Conservation (phyloP, 1,140 invertebrate genomes). For the Panulirus ornatus region DNA sequence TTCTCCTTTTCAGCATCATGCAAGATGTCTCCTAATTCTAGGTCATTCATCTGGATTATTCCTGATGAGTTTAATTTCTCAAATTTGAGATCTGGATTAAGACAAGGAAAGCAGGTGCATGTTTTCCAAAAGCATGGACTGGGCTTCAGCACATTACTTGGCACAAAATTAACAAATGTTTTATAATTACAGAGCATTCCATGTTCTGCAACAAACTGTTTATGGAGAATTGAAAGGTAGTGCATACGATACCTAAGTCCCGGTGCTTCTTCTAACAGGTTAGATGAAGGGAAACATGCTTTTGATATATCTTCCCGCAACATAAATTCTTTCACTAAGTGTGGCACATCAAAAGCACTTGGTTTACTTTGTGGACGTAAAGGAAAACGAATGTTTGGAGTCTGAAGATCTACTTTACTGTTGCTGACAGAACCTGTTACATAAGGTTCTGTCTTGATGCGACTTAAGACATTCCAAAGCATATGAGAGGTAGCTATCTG, state of each 20-base stretch:
- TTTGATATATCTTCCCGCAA: slow-evolving; percentile 30
- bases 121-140: slow-evolving; percentile 25
- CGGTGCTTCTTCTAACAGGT: not conserved
- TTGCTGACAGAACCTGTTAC: not conserved
- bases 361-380: slow-evolving; percentile 5
- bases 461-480: slow-evolving; percentile 44
- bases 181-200: slow-evolving; percentile 15
- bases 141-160: slow-evolving; percentile 12
- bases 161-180: slow-evolving; percentile 29
- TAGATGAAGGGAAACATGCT: not conserved
- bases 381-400: not conserved
- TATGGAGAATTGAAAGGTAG: slow-evolving; percentile 23
- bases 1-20: slow-evolving; percentile 24
- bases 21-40: slow-evolving; percentile 33
- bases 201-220: slow-evolving; percentile 35
- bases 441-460: slow-evolving; percentile 18
- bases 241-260: not conserved
- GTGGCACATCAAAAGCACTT: slow-evolving; percentile 9
- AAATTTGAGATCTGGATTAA: slow-evolving; percentile 39
- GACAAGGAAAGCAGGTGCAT: slow-evolving; percentile 29
- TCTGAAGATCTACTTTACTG: not conserved
- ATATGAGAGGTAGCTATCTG: slow-evolving; percentile 25
- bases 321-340: slow-evolving; percentile 31
- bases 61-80: slow-evolving; percentile 12
- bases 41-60: not conserved